Evolutionary conservation across 2,797 vertebrate species (phyloP).

Genomic region (Anomalospiza imberbis): DNA sequence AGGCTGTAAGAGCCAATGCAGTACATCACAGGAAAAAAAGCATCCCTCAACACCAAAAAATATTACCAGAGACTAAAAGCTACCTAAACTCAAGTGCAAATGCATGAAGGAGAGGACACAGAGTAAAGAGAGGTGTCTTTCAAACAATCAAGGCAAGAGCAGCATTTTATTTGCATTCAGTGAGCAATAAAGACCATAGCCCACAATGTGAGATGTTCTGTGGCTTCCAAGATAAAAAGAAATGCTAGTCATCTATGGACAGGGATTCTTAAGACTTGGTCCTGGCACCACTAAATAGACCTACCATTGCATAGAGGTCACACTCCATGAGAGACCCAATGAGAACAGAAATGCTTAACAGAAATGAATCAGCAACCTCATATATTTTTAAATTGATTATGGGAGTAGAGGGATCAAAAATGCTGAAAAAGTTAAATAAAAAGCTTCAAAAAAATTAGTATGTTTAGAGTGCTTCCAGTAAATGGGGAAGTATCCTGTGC

Average conservation of each 20-base stretch:
- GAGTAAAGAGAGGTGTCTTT: background rate
- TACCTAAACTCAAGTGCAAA: background rate
- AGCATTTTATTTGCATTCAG: background rate
- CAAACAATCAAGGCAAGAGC: background rate
- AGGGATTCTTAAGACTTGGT: background rate
- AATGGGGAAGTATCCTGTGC: background rate
- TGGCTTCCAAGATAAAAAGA: background rate
- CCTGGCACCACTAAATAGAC: background rate
- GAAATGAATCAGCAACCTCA: background rate
- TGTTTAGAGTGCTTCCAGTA: background rate
- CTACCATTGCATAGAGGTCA: background rate
- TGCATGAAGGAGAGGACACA: background rate
- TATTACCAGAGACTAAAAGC: background rate
- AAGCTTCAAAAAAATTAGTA: background rate
- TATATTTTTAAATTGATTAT: background rate
- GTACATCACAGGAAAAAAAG: background rate
- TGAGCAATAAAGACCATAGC: background rate
- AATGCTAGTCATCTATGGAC: background rate
- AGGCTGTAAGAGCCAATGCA: background rate
- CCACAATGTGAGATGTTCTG: background rate
- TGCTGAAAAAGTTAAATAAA: background rate
- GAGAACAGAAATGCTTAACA: background rate
- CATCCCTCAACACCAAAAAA: background rate
- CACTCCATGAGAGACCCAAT: background rate
- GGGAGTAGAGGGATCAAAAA: background rate